Evolutionary conservation across 2,113 vertebrate species (phyloP).

Genomic region (Myxocyprinus asiaticus): DNA sequence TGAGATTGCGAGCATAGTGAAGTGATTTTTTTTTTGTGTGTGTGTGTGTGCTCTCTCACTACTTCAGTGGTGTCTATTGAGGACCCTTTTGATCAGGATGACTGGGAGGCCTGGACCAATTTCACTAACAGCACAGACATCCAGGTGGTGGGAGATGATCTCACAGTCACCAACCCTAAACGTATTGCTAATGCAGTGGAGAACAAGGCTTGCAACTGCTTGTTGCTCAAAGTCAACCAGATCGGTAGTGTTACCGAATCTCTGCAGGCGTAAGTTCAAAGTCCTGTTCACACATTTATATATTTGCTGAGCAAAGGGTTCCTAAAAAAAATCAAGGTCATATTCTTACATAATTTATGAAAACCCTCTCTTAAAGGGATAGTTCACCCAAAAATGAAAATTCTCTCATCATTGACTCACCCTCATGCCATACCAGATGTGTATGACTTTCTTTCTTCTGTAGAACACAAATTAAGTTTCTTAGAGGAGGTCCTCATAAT

Average conservation of each 20-base stretch:
- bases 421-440: too few species aligned
- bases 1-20: too few species aligned
- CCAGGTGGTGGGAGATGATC: slow-evolving; percentile 94
- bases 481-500: too few species aligned
- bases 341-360: too few species aligned
- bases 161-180: slow-evolving; percentile 94
- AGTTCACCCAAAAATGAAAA: too few species aligned
- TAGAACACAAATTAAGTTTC: too few species aligned
- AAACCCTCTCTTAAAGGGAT: too few species aligned
- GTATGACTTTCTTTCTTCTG: too few species aligned
- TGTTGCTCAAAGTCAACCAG: slow-evolving; percentile 98
- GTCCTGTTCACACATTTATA: background rate
- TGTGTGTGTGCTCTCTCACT: background rate
- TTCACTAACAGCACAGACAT: slow-evolving; percentile 84
- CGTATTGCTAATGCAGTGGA: slow-evolving; percentile 88
- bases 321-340: too few species aligned
- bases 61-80: slow-evolving; percentile 92
- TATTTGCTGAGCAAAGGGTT: too few species aligned
- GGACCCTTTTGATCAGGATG: slow-evolving; percentile 97
- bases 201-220: slow-evolving; percentile 92
- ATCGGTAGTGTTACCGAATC: slow-evolving; percentile 94
- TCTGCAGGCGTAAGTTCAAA: slow-evolving; percentile 84
- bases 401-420: too few species aligned
- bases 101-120: slow-evolving; percentile 90
- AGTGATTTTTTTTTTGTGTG: too few species aligned